Base-by-base conservation (phyloP, 2,113 vertebrate species). In the Trematomus loennbergii region DNA sequence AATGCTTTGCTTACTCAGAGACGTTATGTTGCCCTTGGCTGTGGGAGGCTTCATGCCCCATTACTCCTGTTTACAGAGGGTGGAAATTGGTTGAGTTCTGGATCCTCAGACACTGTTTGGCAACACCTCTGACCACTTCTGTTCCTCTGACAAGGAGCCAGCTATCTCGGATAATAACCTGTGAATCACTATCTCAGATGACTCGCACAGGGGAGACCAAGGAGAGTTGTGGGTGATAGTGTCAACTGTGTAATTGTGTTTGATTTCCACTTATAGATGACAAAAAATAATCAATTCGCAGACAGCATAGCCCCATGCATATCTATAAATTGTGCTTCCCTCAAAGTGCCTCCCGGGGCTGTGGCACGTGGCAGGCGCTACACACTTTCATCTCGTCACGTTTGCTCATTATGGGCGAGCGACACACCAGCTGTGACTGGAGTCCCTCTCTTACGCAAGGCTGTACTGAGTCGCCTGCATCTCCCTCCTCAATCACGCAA, bases 371-470 rank as follows among this genome's bases (percentile, higher is more conserved):
- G 67, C 75, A 79, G 69, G 78, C 43, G 16, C 64, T 49, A 54
- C 77, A 67, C 76, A 66, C 80, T 89, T 82, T 84, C 84, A 81
- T 89, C 84, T 71, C 18, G 72, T 73, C 82, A 83, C 68, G 54
- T 86, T 86, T 72, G 69, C 82, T 87, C 72, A 83, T 90, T 84
- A 82, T 43, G 17, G 49, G n/a, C 59, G 65, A 78, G 79, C 61
- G 18, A 72, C 73, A 77, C 69, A 74, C 79, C 87, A 90, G 91
- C 84, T 89, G 89, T 78, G 85, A 43, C 82, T 61, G 68, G 81
- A 83, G 86, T 84, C 72, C 70, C 72, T 66, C 80, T 83, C 50
- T 66, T 17, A 79, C 75, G 50, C 54, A 69, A 81, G 79, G 85
- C 86, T 75, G 73, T 25, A 48, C 73, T 20, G 57, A 55, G 70